A percentile compares a stretch with the other conserved stretches of the same genome.
phyloP scores from a whole-genome alignment of 2,888 invertebrate genomes.

The Antheraea yamamai region DNA sequence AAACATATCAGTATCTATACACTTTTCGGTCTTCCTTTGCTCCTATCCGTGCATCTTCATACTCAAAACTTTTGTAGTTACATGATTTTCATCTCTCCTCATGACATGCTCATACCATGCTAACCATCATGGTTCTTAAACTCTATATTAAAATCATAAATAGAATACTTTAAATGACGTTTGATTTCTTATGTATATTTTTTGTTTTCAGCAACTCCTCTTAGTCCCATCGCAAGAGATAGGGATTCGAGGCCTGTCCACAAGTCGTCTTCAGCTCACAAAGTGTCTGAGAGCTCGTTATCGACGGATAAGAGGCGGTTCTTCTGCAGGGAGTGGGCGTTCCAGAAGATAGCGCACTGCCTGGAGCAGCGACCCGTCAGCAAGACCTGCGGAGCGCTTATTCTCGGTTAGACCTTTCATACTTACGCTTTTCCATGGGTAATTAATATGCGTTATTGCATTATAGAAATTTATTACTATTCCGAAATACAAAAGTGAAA shows the following conservation, averaged over 20 bases:
- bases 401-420: conserved; percentile 83
- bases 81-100: too few relatives aligned
- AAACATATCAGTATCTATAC: too few relatives aligned
- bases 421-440: too few relatives aligned
- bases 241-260: conserved; percentile 65
- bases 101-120: too few relatives aligned
- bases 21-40: too few relatives aligned
- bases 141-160: too few relatives aligned
- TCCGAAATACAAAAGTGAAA: too few relatives aligned
- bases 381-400: conserved; percentile 93
- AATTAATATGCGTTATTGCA: too few relatives aligned
- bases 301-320: conserved; percentile 86
- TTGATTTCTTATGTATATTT: not conserved
- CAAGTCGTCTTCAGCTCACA: conserved; percentile 71
- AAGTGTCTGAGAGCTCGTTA: conserved; percentile 62
- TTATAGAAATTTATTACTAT: too few relatives aligned
- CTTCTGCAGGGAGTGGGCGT: conserved; percentile 97
- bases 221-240: conserved; percentile 58
- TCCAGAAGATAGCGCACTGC: conserved; percentile 95
- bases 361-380: conserved; percentile 93
- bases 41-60: too few relatives aligned
- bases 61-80: too few relatives aligned
- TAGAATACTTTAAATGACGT: not conserved
- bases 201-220: conserved; percentile 52
- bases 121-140: too few relatives aligned